Evolutionary conservation across 2,888 invertebrate genomes (phyloP), one percentile per base, ranked within the genome.

Genomic region (Cybosia mesomella): DNA sequence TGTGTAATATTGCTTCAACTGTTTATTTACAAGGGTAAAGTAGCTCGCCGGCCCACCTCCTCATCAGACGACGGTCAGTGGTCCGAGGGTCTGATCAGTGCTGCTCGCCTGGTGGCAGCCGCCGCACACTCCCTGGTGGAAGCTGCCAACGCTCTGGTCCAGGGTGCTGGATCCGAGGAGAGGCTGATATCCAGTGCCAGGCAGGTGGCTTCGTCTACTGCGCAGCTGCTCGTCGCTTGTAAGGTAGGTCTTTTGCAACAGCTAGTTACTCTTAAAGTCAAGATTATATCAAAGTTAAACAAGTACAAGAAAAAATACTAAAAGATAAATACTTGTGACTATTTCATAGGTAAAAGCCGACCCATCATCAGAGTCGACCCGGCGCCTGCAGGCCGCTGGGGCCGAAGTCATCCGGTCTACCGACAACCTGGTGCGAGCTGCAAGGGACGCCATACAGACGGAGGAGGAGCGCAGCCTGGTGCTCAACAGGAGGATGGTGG

Each of bases 41-140:
- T 98, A 36, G 97, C 98, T 0, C 96, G 97, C 0, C 97, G 97
- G 0, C 98, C 98, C 0, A 92, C 97, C 0, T 97, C 97, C 8
- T 98, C 98, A 18, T 98, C 98, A 0, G 98, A 98, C 89, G 99
- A 99, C 92, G 99, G 99, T 0, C 99, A 99, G 89, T 99, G 99
- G 99, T 99, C 99, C 0, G 99, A 99, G 91, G 99, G 99, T 0
- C 96, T 99, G 67, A 97, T 99, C 76, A 98, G 98, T 0, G 99
- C 99, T 0, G 99, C 99, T 0, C 96, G 98, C 68, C 95, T 99
- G 83, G 99, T 99, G 15, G 99, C 99, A 0, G 99, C 99, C 0
- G 99, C 99, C 0, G 99, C 99, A 0, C 99, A 99, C 91, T 98
- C 98, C 83, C 95, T 99, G 74, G 99, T 99, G 67, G 99, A 99